Percentiles rank a stretch among this genome's conserved stretches.
Conservation (phyloP, 2,888 invertebrate genomes). For the Entomobrya proxima region DNA sequence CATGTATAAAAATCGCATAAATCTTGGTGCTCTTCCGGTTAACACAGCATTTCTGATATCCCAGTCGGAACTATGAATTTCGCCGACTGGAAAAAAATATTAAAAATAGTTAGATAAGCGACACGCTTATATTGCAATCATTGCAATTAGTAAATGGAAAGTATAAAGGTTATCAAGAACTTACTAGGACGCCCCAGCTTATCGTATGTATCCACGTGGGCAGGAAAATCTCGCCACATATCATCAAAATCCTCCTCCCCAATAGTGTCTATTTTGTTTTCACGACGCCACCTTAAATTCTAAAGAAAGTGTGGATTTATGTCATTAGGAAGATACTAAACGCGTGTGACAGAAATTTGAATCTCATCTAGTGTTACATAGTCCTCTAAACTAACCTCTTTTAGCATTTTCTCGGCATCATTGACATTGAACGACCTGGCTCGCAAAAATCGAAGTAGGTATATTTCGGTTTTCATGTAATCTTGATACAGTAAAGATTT, state of each 20-base stretch:
- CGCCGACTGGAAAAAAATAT: conserved; percentile 1
- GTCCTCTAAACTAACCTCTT: conserved; percentile 18
- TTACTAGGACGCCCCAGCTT: conserved; percentile 22
- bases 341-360: background rate
- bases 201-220: conserved; percentile 31
- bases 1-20: conserved; percentile 18
- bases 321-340: background rate
- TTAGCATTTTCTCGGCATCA: conserved; percentile 32
- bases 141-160: background rate
- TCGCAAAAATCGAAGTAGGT: conserved; percentile 32
- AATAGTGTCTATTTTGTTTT: background rate
- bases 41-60: background rate
- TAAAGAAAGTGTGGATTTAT: background rate
- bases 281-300: conserved; percentile 36
- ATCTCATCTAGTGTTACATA: too few relatives aligned
- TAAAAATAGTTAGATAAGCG: background rate
- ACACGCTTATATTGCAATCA: background rate
- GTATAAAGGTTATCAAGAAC: background rate
- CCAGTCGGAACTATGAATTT: conserved; percentile 1
- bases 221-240: conserved; percentile 24
- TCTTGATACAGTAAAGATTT: conserved; percentile 5
- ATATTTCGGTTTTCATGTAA: conserved; percentile 57
- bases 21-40: background rate
- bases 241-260: background rate
- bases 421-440: conserved; percentile 23